Percentiles rank a stretch among this genome's conserved stretches.
Evolutionary conservation across 2,888 invertebrate species (phyloP).

Genomic region (Hetaerina titia): DNA sequence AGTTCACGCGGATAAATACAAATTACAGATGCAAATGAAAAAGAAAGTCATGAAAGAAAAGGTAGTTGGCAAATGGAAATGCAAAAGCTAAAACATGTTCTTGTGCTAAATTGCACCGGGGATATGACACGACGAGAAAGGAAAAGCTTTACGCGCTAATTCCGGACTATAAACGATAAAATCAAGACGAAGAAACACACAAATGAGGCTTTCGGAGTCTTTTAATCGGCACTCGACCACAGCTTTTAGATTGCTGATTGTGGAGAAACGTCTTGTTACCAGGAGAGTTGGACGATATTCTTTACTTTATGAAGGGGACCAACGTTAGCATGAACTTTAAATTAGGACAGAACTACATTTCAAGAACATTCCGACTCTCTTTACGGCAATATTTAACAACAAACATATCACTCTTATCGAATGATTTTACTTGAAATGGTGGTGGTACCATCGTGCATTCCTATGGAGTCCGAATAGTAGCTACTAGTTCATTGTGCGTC

Average conservation of each 20-base stretch:
- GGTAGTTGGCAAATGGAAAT: neutral
- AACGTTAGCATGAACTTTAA: too few relatives aligned
- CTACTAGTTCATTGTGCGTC: too few relatives aligned
- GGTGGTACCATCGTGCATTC: too few relatives aligned
- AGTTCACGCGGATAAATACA: neutral
- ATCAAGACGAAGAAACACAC: neutral
- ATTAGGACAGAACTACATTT: too few relatives aligned
- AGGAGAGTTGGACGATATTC: too few relatives aligned
- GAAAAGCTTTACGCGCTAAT: conserved; percentile 64
- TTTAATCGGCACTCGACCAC: neutral
- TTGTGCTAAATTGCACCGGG: neutral
- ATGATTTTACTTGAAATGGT: too few relatives aligned
- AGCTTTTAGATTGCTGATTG: neutral
- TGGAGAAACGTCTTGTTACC: neutral
- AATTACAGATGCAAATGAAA: neutral
- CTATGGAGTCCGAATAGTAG: too few relatives aligned
- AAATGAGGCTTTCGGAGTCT: neutral
- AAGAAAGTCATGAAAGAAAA: neutral
- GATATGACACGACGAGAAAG: conserved; percentile 43
- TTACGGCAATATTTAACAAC: too few relatives aligned
- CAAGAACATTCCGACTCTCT: too few relatives aligned
- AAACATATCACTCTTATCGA: too few relatives aligned
- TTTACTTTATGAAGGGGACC: too few relatives aligned
- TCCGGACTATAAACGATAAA: conserved; percentile 36
- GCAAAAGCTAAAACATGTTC: neutral